phyloP scores from a whole-genome alignment of 2,113 vertebrate species.

The Pelobates fuscus region DNA sequence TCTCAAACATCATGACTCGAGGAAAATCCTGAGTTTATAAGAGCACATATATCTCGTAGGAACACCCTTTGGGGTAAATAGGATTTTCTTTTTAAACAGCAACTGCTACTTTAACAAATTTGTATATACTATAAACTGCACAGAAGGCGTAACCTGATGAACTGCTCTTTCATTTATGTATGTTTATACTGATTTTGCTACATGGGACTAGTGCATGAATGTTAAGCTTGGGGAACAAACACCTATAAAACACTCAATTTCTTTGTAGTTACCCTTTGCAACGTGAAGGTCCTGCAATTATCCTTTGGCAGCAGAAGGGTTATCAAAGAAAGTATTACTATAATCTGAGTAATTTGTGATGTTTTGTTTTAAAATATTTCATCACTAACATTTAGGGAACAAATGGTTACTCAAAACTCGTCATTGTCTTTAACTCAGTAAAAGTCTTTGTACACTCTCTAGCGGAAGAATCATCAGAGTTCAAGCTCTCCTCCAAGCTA shows the following conservation, averaged over 20 bases:
- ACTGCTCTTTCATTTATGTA: conserved; percentile 17
- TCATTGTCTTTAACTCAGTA: conserved; percentile 47
- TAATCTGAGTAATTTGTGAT: neutral
- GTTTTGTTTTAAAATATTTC: conserved; percentile 25
- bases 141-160: conserved; percentile 10
- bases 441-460: conserved; percentile 46
- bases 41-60: neutral
- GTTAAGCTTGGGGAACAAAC: conserved; percentile 16
- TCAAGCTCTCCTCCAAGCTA: conserved; percentile 40
- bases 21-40: neutral
- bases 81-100: neutral
- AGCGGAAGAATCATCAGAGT: conserved; percentile 34
- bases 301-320: conserved; percentile 14
- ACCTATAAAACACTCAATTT: conserved; percentile 15
- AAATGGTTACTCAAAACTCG: conserved; percentile 40
- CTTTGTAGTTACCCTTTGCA: neutral
- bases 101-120: conserved; percentile 30
- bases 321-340: conserved; percentile 18
- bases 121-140: conserved; percentile 28
- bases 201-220: conserved; percentile 15
- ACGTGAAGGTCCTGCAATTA: neutral
- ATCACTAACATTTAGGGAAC: conserved; percentile 23
- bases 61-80: neutral
- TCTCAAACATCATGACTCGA: neutral
- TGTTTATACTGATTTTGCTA: conserved; percentile 23